These are phyloP conservation scores for Aphelenchoides besseyi DNA, from an alignment of 1,140 invertebrate genomes.

Conservation along the genomic window DNA sequence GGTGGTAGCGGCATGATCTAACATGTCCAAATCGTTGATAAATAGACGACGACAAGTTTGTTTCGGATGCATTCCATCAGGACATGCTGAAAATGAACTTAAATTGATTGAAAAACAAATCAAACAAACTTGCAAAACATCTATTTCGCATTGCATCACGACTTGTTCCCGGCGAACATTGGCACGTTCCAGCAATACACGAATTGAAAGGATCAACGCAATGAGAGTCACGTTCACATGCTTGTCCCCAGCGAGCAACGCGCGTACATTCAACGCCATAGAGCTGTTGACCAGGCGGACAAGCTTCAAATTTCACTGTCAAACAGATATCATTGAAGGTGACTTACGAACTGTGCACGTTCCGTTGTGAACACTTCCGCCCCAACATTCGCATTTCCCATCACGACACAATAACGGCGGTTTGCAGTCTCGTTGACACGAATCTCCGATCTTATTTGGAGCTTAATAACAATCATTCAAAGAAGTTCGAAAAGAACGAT, in stretches of 20 bases:
- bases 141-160: constrained; percentile 50
- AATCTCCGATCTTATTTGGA: constrained; percentile 58
- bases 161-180: constrained; percentile 58
- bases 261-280: constrained; percentile 60
- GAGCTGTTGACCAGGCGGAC: constrained; percentile 59
- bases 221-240: constrained; percentile 52
- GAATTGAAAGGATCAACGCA: constrained; percentile 62
- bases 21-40: constrained; percentile 62
- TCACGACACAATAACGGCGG: constrained; percentile 60
- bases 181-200: constrained; percentile 55
- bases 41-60: constrained; percentile 61
- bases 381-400: constrained; percentile 63
- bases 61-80: constrained; percentile 58
- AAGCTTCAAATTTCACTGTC: constrained; percentile 48
- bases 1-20: constrained; percentile 62
- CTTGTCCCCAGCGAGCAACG: constrained; percentile 57
- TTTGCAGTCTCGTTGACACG: constrained; percentile 61
- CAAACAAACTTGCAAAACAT: constrained; percentile 52
- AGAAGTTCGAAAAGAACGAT: constrained; percentile 10
- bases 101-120: constrained; percentile 21
- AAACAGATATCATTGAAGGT: background rate
- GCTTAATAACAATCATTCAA: constrained; percentile 45
- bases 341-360: constrained; percentile 60
- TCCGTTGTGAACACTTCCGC: constrained; percentile 60
- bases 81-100: constrained; percentile 52